Percentiles rank a stretch among this genome's conserved stretches.
These are phyloP conservation scores for Varecia variegata DNA, from an alignment of 2,797 vertebrate genomes.

Conservation along the genomic window DNA sequence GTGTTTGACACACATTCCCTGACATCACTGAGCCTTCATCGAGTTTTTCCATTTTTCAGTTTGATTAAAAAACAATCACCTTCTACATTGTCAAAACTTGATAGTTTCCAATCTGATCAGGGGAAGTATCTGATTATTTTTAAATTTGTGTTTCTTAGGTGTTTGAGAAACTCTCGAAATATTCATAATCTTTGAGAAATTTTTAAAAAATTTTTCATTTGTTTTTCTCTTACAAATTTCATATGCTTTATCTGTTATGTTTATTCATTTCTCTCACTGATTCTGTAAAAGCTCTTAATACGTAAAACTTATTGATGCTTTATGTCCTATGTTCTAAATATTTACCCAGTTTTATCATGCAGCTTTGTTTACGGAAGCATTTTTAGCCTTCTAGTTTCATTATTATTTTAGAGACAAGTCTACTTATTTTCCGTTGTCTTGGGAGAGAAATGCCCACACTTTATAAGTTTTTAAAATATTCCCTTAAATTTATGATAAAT, in stretches of 20 bases:
- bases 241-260: background rate
- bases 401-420: constrained; percentile 13
- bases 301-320: background rate
- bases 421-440: background rate
- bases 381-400: constrained; percentile 26
- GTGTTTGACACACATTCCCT: background rate
- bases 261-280: background rate
- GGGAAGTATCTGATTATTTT: background rate
- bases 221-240: background rate
- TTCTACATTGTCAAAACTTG: background rate
- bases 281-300: background rate
- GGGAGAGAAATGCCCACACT: background rate
- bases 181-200: background rate
- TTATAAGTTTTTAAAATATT: constrained; percentile 6
- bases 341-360: background rate
- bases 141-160: background rate
- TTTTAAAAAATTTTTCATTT: background rate
- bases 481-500: background rate
- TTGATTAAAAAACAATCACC: background rate
- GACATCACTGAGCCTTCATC: background rate
- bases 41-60: background rate
- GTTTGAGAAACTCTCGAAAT: background rate
- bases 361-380: background rate
- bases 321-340: background rate
- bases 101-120: background rate